phyloP scores from a whole-genome alignment of 2,888 invertebrate species.

The Tinea semifulvella region DNA sequence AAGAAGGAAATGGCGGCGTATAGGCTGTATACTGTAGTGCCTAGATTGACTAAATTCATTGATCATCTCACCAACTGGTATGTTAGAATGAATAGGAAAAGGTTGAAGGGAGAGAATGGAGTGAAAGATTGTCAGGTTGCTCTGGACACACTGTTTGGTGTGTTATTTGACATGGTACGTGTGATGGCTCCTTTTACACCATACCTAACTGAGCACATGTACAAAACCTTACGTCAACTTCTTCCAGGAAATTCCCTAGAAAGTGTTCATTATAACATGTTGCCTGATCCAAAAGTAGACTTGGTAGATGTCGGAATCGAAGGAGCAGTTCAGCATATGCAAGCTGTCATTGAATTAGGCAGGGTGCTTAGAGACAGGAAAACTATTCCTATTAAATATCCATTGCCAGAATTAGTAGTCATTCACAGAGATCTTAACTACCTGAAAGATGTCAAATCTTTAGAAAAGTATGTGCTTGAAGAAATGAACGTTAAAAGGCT shows the following conservation, averaged over 20 bases:
- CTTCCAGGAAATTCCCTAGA: conserved; percentile 63
- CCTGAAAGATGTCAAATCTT: conserved; percentile 78
- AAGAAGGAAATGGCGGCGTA: conserved; percentile 94
- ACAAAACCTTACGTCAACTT: conserved; percentile 82
- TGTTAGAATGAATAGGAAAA: conserved; percentile 93
- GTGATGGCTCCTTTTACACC: conserved; percentile 99
- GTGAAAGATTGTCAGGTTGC: conserved; percentile 83
- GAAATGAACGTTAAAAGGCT: conserved; percentile 92
- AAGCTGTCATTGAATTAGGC: conserved; percentile 93
- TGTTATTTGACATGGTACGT: conserved; percentile 86
- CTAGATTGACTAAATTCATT: conserved; percentile 92
- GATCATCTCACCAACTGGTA: conserved; percentile 99
- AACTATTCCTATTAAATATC: conserved; percentile 95
- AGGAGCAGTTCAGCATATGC: conserved; percentile 90
- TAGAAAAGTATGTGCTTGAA: conserved; percentile 87
- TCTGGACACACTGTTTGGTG: conserved; percentile 86
- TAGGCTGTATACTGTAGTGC: conserved; percentile 94
- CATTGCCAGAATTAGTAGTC: conserved; percentile 94
- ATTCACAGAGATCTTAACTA: conserved; percentile 86
- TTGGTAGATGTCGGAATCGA: conserved; percentile 89
- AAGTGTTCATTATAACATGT: conserved; percentile 92
- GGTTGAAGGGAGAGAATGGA: conserved; percentile 92
- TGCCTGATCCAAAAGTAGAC: conserved; percentile 76
- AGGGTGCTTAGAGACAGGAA: conserved; percentile 92
- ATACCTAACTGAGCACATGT: conserved; percentile 95